A percentile compares a stretch with the other conserved stretches of the same genome.
phyloP scores from a whole-genome alignment of 2,888 invertebrate species.

The Lampropteryx suffumata region DNA sequence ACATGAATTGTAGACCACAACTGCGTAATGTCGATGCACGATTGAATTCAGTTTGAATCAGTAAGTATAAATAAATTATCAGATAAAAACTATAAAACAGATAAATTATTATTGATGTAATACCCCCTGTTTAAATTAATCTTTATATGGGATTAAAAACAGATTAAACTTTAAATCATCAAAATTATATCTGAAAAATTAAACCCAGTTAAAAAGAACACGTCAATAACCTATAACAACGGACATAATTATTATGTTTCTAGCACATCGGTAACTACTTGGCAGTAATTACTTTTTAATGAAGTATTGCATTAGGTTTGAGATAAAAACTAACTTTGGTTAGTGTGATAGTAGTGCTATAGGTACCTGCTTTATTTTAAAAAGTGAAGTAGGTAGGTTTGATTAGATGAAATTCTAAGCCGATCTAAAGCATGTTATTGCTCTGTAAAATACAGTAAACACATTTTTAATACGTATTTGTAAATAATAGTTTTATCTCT shows the following conservation, averaged over 20 bases:
- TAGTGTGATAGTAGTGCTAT: no score
- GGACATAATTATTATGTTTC: neutral
- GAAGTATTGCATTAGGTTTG: neutral
- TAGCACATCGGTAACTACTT: neutral
- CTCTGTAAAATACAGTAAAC: no score
- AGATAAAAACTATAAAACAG: conserved; percentile 19
- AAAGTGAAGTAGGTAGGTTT: no score
- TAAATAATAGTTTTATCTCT: no score
- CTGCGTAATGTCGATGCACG: neutral
- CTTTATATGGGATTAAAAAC: conserved; percentile 14
- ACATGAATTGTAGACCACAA: neutral
- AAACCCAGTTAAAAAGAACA: no score
- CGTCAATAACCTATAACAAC: no score
- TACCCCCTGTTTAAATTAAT: conserved; percentile 26
- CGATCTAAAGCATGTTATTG: no score
- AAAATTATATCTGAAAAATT: conserved; percentile 1
- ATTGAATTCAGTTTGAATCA: neutral
- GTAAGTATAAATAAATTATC: conserved; percentile 1
- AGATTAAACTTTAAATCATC: conserved; percentile 12
- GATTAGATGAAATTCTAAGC: no score
- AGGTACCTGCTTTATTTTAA: no score
- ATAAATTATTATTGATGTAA: conserved; percentile 22
- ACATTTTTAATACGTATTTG: no score
- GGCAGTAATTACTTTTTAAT: conserved; percentile 4
- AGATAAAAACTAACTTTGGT: neutral